Evolutionary conservation across 2,797 vertebrate species (phyloP).

Genomic region (Morelia viridis): DNA sequence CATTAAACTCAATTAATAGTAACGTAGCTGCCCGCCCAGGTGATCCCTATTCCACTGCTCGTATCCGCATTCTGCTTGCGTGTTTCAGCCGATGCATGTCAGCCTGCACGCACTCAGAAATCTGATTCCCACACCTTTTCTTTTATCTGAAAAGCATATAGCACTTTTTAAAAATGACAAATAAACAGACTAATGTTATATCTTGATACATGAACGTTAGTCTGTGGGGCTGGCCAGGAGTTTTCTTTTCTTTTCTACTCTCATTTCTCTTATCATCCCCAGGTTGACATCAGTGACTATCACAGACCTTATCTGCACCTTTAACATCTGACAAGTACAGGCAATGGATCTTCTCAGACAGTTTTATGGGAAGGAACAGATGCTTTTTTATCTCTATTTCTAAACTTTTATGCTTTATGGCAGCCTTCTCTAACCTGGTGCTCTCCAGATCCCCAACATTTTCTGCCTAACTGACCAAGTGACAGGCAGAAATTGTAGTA

Average conservation of each 20-base stretch:
- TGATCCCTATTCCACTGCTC: no score
- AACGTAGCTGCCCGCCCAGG: no score
- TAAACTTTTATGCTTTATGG: constrained; percentile 28
- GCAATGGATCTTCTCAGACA: fast-evolving
- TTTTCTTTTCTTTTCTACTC: not conserved
- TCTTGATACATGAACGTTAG: not conserved
- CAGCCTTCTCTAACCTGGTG: not conserved
- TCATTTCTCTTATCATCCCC: not conserved
- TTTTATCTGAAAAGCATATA: not conserved
- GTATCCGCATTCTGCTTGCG: no score
- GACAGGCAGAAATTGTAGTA: not conserved
- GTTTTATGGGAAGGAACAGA: constrained; percentile 23
- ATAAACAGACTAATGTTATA: not conserved
- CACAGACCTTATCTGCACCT: not conserved
- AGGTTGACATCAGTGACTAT: constrained; percentile 10
- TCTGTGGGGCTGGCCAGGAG: not conserved
- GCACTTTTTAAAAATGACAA: not conserved
- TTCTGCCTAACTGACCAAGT: not conserved
- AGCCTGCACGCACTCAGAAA: no score
- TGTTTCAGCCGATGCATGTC: no score
- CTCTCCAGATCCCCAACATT: not conserved
- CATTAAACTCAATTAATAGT: no score
- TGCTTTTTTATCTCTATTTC: constrained; percentile 43
- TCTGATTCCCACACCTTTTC: not conserved
- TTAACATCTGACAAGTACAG: not conserved